Percentiles rank a stretch among this genome's conserved stretches.
These are phyloP conservation scores for Oncorhynchus mykiss DNA, from an alignment of 2,113 vertebrate species.

Conservation along the genomic window DNA sequence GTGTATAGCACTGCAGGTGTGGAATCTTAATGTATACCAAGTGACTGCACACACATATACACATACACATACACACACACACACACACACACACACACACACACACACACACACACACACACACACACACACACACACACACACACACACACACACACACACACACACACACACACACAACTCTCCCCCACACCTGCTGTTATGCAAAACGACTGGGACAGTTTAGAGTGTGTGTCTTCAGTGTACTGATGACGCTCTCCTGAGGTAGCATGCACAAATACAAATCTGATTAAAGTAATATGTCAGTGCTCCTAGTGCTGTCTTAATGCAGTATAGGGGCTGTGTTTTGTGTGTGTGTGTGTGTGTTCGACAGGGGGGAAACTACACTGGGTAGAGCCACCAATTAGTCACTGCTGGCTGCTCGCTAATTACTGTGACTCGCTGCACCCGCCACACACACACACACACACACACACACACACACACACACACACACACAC, in stretches of 20 bases:
- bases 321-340: too few relatives aligned
- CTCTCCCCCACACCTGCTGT: neutral
- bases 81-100: too few relatives aligned
- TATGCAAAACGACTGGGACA: slow-evolving; percentile 25
- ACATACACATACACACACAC: too few relatives aligned
- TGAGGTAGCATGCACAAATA: slow-evolving; percentile 1
- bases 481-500: neutral
- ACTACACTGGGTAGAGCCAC: neutral
- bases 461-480: slow-evolving; percentile 4
- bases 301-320: neutral
- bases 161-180: too few relatives aligned
- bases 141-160: too few relatives aligned
- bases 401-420: slow-evolving; percentile 24
- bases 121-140: too few relatives aligned
- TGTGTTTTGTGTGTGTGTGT: neutral
- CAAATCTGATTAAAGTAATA: neutral
- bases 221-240: slow-evolving; percentile 36
- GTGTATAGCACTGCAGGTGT: too few relatives aligned
- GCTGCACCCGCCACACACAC: neutral
- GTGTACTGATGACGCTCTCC: slow-evolving; percentile 30
- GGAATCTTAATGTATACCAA: too few relatives aligned
- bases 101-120: too few relatives aligned
- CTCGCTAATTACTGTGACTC: slow-evolving; percentile 16
- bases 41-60: too few relatives aligned
- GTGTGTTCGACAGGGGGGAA: neutral